phyloP scores from a whole-genome alignment of 2,888 invertebrate species.

The Halictus quadricinctus region DNA sequence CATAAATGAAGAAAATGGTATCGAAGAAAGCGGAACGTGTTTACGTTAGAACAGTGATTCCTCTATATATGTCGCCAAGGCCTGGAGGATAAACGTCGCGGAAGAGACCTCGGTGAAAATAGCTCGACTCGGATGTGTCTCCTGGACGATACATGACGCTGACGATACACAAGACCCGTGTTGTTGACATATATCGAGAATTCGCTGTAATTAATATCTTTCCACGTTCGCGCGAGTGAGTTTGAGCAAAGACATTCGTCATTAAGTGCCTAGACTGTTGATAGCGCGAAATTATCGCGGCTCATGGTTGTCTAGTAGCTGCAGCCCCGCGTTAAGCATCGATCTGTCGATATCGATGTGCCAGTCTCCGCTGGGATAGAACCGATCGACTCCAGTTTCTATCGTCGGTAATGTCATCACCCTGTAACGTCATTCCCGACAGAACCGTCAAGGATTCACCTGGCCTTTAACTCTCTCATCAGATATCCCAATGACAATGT shows the following conservation, averaged over 20 bases:
- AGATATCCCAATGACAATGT: conserved; percentile 69
- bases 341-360: conserved; percentile 57
- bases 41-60: too few species aligned
- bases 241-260: conserved; percentile 43
- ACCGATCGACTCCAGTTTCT: conserved; percentile 65
- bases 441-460: conserved; percentile 60
- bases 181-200: too few species aligned
- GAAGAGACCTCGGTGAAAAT: too few species aligned
- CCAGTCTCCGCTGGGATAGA: conserved; percentile 31
- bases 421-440: conserved; percentile 74
- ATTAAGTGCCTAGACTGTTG: conserved; percentile 16
- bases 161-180: too few species aligned
- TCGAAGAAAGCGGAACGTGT: too few species aligned
- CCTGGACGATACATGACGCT: too few species aligned
- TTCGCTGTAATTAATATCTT: conserved; percentile 40
- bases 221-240: conserved; percentile 26
- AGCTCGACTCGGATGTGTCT: too few species aligned
- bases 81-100: too few species aligned
- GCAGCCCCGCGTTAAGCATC: conserved; percentile 39
- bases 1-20: too few species aligned
- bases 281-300: conserved; percentile 35
- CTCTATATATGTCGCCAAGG: too few species aligned
- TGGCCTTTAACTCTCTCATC: conserved; percentile 68
- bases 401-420: conserved; percentile 75
- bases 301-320: conserved; percentile 7